Percentiles rank a stretch among this genome's conserved stretches.
These are phyloP conservation scores for Autographa pulchrina DNA, from an alignment of 2,888 invertebrate species.

Conservation along the genomic window DNA sequence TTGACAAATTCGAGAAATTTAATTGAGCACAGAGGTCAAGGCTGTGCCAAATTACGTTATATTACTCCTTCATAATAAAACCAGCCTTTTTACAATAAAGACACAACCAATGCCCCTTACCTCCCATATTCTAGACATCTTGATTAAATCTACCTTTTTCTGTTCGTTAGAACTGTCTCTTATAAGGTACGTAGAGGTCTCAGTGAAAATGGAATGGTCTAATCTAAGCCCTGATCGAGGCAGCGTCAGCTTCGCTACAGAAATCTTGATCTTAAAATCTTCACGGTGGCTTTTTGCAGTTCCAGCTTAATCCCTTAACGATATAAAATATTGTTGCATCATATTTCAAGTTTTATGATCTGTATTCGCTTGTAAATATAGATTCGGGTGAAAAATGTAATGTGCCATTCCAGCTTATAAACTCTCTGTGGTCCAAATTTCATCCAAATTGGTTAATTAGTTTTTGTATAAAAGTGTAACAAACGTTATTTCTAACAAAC, in stretches of 20 bases:
- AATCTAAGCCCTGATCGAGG: background rate
- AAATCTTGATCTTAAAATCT: slow-evolving; percentile 1
- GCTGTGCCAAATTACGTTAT: too few relatives aligned
- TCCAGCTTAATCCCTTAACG: background rate
- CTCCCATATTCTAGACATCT: background rate
- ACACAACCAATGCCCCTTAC: too few relatives aligned
- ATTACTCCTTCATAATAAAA: too few relatives aligned
- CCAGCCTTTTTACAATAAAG: background rate
- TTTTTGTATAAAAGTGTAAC: too few relatives aligned
- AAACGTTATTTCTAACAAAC: too few relatives aligned
- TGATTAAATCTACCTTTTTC: background rate
- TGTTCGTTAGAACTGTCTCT: background rate
- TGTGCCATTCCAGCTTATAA: too few relatives aligned
- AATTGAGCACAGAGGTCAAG: background rate
- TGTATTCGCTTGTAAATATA: too few relatives aligned
- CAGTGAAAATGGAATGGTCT: slow-evolving; percentile 5
- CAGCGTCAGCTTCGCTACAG: background rate
- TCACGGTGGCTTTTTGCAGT: background rate
- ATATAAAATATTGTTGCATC: background rate
- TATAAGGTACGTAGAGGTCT: background rate
- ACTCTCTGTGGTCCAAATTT: too few relatives aligned
- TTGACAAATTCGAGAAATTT: background rate
- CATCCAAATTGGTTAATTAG: too few relatives aligned
- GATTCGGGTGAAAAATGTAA: too few relatives aligned
- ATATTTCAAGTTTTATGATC: background rate